Percentiles rank a stretch among this genome's conserved stretches.
Conservation (phyloP, 1,140 invertebrate species). For the Atopsyche davidsoni region DNA sequence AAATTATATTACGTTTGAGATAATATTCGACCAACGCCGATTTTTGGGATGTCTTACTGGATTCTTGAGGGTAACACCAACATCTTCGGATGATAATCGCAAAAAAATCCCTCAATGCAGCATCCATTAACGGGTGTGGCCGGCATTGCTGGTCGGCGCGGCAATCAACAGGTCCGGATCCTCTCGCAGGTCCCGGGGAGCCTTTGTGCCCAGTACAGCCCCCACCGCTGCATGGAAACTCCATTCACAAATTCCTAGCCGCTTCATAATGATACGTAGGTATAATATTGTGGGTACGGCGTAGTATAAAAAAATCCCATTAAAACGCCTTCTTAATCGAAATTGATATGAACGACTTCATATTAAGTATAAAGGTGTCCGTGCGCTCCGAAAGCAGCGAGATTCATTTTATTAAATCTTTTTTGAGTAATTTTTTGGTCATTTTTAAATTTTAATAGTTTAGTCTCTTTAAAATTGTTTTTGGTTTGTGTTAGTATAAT, state of each 20-base stretch:
- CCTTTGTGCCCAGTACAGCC: conserved; percentile 6
- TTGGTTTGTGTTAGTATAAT: not conserved
- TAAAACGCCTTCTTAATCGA: conserved; percentile 32
- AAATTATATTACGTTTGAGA: no score
- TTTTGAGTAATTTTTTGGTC: not conserved
- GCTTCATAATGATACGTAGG: conserved; percentile 24
- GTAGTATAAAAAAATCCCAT: conserved; percentile 29
- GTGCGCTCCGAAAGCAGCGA: not conserved
- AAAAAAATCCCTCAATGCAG: no score
- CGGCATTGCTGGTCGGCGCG: no score
- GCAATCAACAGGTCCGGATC: conserved; percentile 5
- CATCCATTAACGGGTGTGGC: no score
- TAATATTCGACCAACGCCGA: no score
- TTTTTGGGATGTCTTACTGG: no score
- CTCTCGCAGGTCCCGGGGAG: conserved; percentile 7
- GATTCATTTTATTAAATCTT: conserved; percentile 21
- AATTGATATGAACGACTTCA: conserved; percentile 32
- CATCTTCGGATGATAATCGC: no score
- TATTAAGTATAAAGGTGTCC: conserved; percentile 26
- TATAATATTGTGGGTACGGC: conserved; percentile 29
- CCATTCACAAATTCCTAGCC: conserved; percentile 30
- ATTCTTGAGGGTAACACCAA: no score
- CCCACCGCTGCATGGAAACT: conserved; percentile 13
- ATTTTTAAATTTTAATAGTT: not conserved
- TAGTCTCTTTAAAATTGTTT: not conserved